Base-by-base conservation (phyloP, 2,113 vertebrate species). In the Plectropomus leopardus region DNA sequence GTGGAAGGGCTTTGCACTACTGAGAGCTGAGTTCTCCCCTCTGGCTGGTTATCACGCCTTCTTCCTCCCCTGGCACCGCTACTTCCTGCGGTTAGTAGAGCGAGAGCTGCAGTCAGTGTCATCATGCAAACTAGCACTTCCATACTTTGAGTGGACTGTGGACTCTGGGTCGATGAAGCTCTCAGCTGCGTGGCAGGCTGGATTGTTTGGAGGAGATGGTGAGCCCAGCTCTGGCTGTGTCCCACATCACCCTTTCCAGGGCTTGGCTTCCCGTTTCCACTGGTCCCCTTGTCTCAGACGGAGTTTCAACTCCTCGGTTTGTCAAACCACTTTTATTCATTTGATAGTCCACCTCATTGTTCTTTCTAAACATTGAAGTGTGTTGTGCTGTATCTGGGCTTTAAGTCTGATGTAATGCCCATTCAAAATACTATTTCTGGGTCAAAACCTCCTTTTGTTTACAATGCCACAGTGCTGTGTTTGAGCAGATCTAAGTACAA, bases 71-170 rank as follows among this genome's bases (percentile, higher is more conserved):
- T 92, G 92, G 90, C 86, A 92, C 48, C 86, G 90, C 54, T 85
- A 87, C 69, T 91, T 93, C 58, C 78, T 93, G 60, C 55, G 50
- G 45, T 60, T 72, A 44, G 78, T 92, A 48, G 90, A 91, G 83
- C 85, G 42, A 5, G 78, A 89, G 53, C 79, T 93, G 28, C 85
- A 86, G 77, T 78, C 80, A n/a, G 3, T 80, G 42, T 87, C 89
- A 23, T 88, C 86, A 7, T 92, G 92, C 59, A 78, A 80, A 42
- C 21, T 91, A 53, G 78, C 76, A 26, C 75, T 93, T 75, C 89
- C 90, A 6, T 93, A 91, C 60, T 85, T 92, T n/a, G 90, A 93
- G 45, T 93, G 90, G 92, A 86, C 90, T 3, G 84, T 87, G 42
- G 92, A 93, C 24, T 78, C 89, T 15, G 92, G 92, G 5, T 71